phyloP scores from a whole-genome alignment of 2,888 invertebrate species.

The Zaprionus obscuricornis region DNA sequence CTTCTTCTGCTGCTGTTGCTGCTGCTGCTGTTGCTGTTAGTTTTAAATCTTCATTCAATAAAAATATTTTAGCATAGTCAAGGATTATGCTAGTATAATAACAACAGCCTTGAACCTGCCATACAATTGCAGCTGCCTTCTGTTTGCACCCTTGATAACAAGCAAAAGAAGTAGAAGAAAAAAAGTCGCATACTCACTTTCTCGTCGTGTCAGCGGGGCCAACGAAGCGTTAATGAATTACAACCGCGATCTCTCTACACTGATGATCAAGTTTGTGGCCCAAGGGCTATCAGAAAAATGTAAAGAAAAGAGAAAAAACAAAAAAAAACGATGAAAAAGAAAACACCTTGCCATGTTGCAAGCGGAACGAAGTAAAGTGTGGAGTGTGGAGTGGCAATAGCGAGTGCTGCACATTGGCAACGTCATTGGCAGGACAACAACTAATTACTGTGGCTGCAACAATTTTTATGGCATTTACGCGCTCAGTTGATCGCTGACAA shows the following conservation, averaged over 20 bases:
- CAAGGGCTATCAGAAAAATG: slow-evolving; percentile 24
- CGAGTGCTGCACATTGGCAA: slow-evolving; percentile 19
- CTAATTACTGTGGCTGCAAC: slow-evolving; percentile 78
- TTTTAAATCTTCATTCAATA: too few relatives aligned
- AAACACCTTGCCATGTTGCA: slow-evolving; percentile 56
- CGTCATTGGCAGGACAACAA: slow-evolving; percentile 72
- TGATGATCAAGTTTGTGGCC: slow-evolving; percentile 15
- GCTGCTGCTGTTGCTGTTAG: slow-evolving; percentile 19
- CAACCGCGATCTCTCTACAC: slow-evolving; percentile 65
- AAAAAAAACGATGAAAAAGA: too few relatives aligned
- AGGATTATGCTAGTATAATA: neutral
- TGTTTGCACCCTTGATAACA: slow-evolving; percentile 39
- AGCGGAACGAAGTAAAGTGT: neutral
- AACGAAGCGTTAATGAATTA: slow-evolving; percentile 78
- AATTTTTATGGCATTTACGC: slow-evolving; percentile 79
- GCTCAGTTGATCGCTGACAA: slow-evolving; percentile 76
- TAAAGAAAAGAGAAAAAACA: slow-evolving; percentile 18
- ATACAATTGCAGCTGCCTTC: slow-evolving; percentile 22
- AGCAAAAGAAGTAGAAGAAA: slow-evolving; percentile 17
- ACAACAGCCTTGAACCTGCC: slow-evolving; percentile 47
- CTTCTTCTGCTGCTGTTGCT: too few relatives aligned
- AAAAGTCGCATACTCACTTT: slow-evolving; percentile 69
- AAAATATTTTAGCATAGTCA: too few relatives aligned
- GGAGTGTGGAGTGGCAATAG: neutral
- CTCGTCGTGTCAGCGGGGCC: slow-evolving; percentile 64